phyloP scores from a whole-genome alignment of 2,888 invertebrate genomes.

The Sminthurides aquaticus region DNA sequence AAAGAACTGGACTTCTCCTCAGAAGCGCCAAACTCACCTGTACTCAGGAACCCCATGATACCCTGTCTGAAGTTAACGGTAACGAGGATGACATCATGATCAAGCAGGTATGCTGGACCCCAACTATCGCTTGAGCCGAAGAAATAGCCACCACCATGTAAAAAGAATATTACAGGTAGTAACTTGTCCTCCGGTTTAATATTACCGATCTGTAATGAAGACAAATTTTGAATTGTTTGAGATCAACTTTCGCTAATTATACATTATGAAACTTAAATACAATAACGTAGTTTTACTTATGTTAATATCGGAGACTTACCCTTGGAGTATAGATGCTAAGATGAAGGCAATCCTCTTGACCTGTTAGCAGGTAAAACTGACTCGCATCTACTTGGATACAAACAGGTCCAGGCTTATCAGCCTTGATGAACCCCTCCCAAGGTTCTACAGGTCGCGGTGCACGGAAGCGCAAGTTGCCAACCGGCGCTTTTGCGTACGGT shows the following conservation, averaged over 20 bases:
- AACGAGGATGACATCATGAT: conserved; percentile 31
- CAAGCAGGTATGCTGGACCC: conserved; percentile 34
- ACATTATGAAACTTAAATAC: too few species aligned
- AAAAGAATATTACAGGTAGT: conserved; percentile 31
- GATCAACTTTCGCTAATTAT: background rate
- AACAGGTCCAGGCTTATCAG: conserved; percentile 25
- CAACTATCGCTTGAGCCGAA: conserved; percentile 22
- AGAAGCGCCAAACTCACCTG: conserved; percentile 23
- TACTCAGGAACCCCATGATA: conserved; percentile 30
- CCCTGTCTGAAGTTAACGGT: conserved; percentile 24
- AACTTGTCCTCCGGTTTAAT: background rate
- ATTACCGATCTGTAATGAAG: background rate
- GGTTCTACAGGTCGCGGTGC: conserved; percentile 71
- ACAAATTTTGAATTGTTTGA: too few species aligned
- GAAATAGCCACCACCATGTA: conserved; percentile 35
- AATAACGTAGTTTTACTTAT: too few species aligned
- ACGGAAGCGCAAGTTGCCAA: conserved; percentile 22
- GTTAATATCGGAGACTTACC: conserved; percentile 3
- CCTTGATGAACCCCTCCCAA: conserved; percentile 64
- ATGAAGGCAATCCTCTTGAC: conserved; percentile 18
- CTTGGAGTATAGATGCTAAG: conserved; percentile 22
- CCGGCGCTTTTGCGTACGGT: conserved; percentile 23
- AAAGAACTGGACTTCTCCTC: too few species aligned
- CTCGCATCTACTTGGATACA: conserved; percentile 35
- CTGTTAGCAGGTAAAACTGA: conserved; percentile 23